Conservation (phyloP, 2,113 vertebrate genomes). For the Tringa solitaria region DNA sequence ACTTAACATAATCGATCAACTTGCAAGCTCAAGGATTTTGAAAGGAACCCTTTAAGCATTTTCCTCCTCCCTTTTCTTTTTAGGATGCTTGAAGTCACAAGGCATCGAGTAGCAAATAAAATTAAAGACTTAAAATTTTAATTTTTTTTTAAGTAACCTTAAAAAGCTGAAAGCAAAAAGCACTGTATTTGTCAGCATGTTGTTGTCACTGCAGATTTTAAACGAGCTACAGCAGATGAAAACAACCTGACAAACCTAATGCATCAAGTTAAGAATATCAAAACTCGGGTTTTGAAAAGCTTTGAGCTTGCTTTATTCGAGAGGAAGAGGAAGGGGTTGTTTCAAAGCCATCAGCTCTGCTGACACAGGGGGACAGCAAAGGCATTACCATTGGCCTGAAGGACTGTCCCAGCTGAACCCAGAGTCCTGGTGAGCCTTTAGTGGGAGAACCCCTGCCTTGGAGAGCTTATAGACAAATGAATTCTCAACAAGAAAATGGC, state of each 20-base stretch:
- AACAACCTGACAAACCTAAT: not conserved
- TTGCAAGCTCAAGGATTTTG: not conserved
- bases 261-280: not conserved
- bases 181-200: not conserved
- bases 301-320: not conserved
- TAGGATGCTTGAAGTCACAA: not conserved
- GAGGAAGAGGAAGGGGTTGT: not conserved
- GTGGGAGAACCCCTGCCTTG: not conserved
- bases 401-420: not conserved
- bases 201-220: not conserved
- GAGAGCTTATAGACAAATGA: not conserved
- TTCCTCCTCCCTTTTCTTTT: not conserved
- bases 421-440: not conserved
- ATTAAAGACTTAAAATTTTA: not conserved
- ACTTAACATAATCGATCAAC: too few species aligned
- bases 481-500: not conserved
- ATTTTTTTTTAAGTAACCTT: not conserved
- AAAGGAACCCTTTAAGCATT: not conserved
- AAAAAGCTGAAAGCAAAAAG: not conserved
- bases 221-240: not conserved
- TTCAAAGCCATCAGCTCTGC: not conserved
- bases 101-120: not conserved
- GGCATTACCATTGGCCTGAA: rapidly evolving
- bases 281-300: not conserved
- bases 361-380: not conserved